Base-by-base conservation (phyloP, 2,888 invertebrate genomes). In the Coronaproctus castanopsis region DNA sequence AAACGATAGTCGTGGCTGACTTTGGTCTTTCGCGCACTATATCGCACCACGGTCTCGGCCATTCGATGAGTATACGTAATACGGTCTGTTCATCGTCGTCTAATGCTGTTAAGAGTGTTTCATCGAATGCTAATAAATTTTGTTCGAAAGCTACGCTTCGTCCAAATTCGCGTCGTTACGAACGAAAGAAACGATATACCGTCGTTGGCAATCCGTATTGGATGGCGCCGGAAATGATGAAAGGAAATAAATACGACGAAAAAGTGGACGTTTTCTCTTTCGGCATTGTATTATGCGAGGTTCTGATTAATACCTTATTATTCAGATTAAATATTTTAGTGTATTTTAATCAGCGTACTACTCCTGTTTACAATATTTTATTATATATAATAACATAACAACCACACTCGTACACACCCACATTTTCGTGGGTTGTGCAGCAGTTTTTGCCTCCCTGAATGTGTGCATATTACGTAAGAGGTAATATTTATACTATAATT, bases 181-280 rank as follows among this genome's bases (percentile, higher is more conserved):
- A 84, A 66, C 75, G 90, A 0, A 79, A 88, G 65, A 92, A 92
- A 70, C 77, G 93, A 18, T 93, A 93, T 71, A 95, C 93, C 0
- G 92, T 95, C 24, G 95, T 95, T 0, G 95, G 95, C 1, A 93
- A 91, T 76, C 93, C 95, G 0, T 95, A 92, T 73, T 95, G 93
- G 92, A 95, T 95, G 95, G 95, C 95, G 0, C 95, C 95, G 1
- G 95, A 95, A 73, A 95, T 95, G 95, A 89, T 95, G 88, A 90
- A 87, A 71, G 92, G 92, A 21, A 87, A 89, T 68, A 87, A 87
- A 65, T 95, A 95, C 71, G 93, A 95, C 69, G 93, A 95, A 71
- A 91, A 91, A 72, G 95, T 95, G 0, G 95, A 95, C 69, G 85
- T 95, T 62, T 95, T 95, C 73, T 92, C 92, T 23, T 95, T 89